Conservation (phyloP, 1,140 invertebrate genomes). For the Lethrus apterus region DNA sequence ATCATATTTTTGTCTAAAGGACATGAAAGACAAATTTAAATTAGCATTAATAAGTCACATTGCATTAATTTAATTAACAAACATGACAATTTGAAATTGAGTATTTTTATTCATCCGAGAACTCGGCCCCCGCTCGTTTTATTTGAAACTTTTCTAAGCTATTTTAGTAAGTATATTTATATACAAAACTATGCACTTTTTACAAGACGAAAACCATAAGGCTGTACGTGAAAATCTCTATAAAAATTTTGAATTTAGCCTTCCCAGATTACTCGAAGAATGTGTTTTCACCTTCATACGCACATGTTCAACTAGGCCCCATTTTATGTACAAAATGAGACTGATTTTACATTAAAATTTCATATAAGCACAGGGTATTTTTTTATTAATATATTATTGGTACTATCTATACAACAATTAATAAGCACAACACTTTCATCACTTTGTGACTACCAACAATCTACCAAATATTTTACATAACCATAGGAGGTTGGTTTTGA, state of each 20-base stretch:
- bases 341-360: neutral
- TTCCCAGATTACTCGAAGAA: no score
- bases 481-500: no score
- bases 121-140: neutral
- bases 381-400: neutral
- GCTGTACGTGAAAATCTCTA: no score
- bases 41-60: neutral
- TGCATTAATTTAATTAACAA: slow-evolving; percentile 1
- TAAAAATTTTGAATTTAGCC: no score
- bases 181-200: no score
- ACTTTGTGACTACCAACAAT: neutral
- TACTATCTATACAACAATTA: neutral
- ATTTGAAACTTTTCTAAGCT: neutral
- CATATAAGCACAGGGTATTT: no score
- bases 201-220: no score
- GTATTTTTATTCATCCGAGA: neutral
- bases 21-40: neutral
- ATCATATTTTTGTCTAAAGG: neutral
- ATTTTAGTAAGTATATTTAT: no score
- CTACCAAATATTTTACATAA: no score
- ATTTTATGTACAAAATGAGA: no score
- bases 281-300: no score
- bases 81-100: neutral
- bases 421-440: neutral
- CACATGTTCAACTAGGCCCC: no score